Percentiles rank a stretch among this genome's conserved stretches.
Evolutionary conservation across 1,140 invertebrate genomes (phyloP).

Genomic region (Drosophila eugracilis): DNA sequence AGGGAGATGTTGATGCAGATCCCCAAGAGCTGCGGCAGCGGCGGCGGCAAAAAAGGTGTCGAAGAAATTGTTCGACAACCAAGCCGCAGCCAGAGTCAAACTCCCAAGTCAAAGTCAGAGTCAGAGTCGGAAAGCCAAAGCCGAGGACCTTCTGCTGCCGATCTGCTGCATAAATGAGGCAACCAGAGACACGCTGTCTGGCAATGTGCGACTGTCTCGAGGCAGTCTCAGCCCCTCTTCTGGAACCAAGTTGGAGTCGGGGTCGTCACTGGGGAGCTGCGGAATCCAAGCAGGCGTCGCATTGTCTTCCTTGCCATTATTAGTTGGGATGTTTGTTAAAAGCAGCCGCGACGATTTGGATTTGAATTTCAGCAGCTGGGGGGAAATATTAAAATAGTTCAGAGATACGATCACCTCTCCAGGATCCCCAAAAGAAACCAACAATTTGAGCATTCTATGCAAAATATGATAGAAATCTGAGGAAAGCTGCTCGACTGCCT

Average conservation of each 20-base stretch:
- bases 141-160: conserved; percentile 28
- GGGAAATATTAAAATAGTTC: conserved; percentile 78
- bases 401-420: conserved; percentile 25
- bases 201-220: conserved; percentile 63
- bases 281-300: conserved; percentile 62
- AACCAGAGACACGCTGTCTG: conserved; percentile 78
- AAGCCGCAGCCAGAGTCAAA: conserved; percentile 28
- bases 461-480: conserved; percentile 80
- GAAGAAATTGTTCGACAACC: conserved; percentile 81
- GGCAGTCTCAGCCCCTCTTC: conserved; percentile 27
- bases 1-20: conserved; percentile 54
- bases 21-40: conserved; percentile 33
- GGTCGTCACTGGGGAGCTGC: conserved; percentile 44
- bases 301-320: conserved; percentile 76
- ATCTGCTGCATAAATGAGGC: conserved; percentile 77
- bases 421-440: conserved; percentile 2
- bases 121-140: conserved; percentile 17
- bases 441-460: conserved; percentile 74
- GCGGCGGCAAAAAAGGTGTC: conserved; percentile 71
- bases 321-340: conserved; percentile 76
- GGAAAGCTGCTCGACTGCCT: conserved; percentile 10
- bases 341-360: conserved; percentile 63
- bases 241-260: conserved; percentile 12
- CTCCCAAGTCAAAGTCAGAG: conserved; percentile 32
- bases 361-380: conserved; percentile 66